Conservation (phyloP, 64 coral and sea anemone genomes). For the Platygyra sinensis region DNA sequence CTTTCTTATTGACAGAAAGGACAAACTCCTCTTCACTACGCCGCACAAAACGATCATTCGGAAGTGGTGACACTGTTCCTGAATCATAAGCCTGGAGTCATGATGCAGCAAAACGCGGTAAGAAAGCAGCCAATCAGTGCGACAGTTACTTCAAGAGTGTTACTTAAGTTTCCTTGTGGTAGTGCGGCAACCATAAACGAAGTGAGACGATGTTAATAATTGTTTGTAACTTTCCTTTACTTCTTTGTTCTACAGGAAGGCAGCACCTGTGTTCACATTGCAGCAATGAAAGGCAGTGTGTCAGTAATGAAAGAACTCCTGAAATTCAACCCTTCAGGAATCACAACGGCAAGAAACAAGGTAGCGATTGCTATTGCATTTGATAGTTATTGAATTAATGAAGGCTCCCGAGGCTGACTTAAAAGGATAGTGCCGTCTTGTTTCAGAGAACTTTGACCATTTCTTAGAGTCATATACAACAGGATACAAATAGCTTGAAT, state of each 20-base stretch:
- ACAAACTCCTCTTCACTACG: conserved; percentile 93
- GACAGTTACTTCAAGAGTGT: background rate
- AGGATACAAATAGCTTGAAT: too few species aligned
- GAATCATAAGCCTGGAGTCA: conserved; percentile 80
- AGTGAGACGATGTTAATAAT: background rate
- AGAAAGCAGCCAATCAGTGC: background rate
- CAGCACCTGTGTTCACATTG: conserved; percentile 95
- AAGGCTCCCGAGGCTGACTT: too few species aligned
- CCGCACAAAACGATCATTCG: conserved; percentile 95
- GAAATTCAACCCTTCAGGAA: conserved; percentile 77
- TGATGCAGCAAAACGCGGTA: conserved; percentile 92
- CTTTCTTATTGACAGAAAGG: conserved; percentile 73
- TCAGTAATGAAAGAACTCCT: conserved; percentile 88
- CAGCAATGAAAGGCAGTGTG: conserved; percentile 98
- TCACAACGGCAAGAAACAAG: conserved; percentile 84
- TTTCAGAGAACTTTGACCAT: too few species aligned
- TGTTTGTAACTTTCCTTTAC: background rate
- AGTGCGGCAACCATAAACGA: background rate
- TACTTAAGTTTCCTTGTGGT: background rate
- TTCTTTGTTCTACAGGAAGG: conserved; percentile 62
- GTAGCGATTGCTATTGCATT: conserved; percentile 19
- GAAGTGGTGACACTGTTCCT: conserved; percentile 92
- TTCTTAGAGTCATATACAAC: too few species aligned
- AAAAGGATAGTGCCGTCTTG: too few species aligned
- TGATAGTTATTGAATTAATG: too few species aligned